These are phyloP conservation scores for Heliconius charithonia DNA, from an alignment of 2,888 invertebrate species.

Conservation along the genomic window DNA sequence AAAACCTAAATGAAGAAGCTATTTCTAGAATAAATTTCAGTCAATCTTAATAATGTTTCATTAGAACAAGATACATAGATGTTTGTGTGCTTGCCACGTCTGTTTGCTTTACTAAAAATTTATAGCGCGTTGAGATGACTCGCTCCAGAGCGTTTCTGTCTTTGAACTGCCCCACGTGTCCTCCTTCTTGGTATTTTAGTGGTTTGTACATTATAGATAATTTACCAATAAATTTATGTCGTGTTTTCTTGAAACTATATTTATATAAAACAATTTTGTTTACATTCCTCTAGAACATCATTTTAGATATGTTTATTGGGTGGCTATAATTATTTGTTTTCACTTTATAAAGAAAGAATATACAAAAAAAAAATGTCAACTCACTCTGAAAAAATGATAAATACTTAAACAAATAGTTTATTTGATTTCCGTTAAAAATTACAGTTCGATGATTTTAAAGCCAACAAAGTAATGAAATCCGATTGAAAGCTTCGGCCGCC, in stretches of 20 bases:
- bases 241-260: slow-evolving; percentile 10
- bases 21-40: slow-evolving; percentile 26
- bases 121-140: slow-evolving; percentile 69
- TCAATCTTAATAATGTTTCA: slow-evolving; percentile 26
- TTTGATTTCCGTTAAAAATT: slow-evolving; percentile 47
- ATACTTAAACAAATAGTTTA: slow-evolving; percentile 38
- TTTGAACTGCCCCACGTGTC: slow-evolving; percentile 61
- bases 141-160: slow-evolving; percentile 58
- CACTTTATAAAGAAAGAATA: neutral
- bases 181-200: slow-evolving; percentile 45
- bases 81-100: slow-evolving; percentile 66
- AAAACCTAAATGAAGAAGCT: neutral
- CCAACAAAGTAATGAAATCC: slow-evolving; percentile 48
- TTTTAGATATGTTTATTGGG: neutral
- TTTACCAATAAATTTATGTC: slow-evolving; percentile 25
- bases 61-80: slow-evolving; percentile 56
- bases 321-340: neutral
- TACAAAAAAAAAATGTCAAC: slow-evolving; percentile 9
- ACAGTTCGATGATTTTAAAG: slow-evolving; percentile 47
- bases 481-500: slow-evolving; percentile 49
- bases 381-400: slow-evolving; percentile 31
- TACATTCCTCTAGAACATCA: neutral
- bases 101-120: slow-evolving; percentile 78
- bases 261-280: slow-evolving; percentile 7
- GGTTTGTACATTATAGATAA: slow-evolving; percentile 27